Evolutionary conservation across 2,797 vertebrate genomes (phyloP).

Genomic region (Huso huso): DNA sequence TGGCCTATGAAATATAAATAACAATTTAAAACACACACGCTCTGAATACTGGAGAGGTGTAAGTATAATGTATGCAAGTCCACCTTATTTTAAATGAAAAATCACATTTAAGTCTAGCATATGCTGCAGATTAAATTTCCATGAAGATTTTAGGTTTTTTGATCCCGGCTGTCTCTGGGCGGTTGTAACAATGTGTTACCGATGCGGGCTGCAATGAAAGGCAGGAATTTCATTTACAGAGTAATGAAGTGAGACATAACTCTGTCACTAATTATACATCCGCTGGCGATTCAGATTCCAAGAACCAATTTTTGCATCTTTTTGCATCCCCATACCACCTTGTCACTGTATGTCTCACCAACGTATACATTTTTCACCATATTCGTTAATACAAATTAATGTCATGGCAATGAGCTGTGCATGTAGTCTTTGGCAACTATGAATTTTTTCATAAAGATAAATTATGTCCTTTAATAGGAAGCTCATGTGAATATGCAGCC

Average conservation of each 20-base stretch:
- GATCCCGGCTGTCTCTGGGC: conserved; percentile 35
- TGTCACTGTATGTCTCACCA: conserved; percentile 5
- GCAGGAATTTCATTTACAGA: conserved; percentile 7
- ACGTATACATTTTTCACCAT: conserved; percentile 19
- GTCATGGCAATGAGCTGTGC: conserved; percentile 49
- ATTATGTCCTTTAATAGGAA: conserved; percentile 71
- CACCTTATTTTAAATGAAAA: conserved; percentile 16
- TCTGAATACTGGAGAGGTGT: too few species aligned
- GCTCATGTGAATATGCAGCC: conserved; percentile 36
- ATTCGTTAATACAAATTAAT: conserved; percentile 28
- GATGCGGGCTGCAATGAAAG: conserved; percentile 6
- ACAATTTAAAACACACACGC: too few species aligned
- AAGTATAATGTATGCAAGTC: conserved; percentile 30
- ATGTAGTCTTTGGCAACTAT: conserved; percentile 45
- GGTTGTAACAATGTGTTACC: conserved; percentile 26
- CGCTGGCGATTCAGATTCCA: conserved; percentile 13
- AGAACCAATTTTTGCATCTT: conserved; percentile 17
- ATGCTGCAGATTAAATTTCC: conserved; percentile 36
- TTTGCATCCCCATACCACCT: neutral
- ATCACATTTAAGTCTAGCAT: conserved; percentile 42
- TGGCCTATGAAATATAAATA: neutral
- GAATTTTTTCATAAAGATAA: conserved; percentile 69
- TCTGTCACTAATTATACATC: conserved; percentile 6
- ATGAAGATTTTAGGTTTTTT: conserved; percentile 25
- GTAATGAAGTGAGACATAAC: neutral